Evolutionary conservation across 2,888 invertebrate genomes (phyloP).

Genomic region (Tanypteryx hageni): DNA sequence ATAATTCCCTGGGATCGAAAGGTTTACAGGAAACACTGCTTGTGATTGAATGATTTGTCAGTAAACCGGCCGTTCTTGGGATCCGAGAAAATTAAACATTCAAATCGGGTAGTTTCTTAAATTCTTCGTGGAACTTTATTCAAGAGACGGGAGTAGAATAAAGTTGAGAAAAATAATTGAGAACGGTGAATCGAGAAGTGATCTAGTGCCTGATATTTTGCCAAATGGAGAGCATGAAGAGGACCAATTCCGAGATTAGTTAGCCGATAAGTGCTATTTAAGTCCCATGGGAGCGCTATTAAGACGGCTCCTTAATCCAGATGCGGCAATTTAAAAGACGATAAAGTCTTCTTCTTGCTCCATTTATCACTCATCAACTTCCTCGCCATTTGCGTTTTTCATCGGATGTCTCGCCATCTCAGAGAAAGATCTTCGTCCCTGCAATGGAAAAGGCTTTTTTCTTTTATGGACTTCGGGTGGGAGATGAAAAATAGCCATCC

Average conservation of each 20-base stretch:
- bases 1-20: too few species aligned
- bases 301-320: not conserved
- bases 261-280: slow-evolving; percentile 21
- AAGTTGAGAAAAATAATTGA: not conserved
- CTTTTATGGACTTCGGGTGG: too few species aligned
- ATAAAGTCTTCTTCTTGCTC: not conserved
- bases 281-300: not conserved
- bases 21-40: too few species aligned
- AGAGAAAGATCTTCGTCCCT: not conserved
- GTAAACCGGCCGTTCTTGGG: too few species aligned
- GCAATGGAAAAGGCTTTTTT: not conserved
- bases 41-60: too few species aligned
- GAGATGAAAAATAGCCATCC: too few species aligned
- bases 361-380: not conserved
- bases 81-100: too few species aligned
- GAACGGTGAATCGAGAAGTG: not conserved
- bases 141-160: not conserved
- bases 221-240: not conserved
- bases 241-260: not conserved
- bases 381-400: not conserved
- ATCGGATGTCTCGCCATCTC: not conserved
- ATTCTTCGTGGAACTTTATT: not conserved
- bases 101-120: not conserved
- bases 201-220: not conserved
- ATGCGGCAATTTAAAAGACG: not conserved